Percentiles rank a stretch among this genome's conserved stretches.
These are phyloP conservation scores for Squalus acanthias DNA, from an alignment of 2,797 vertebrate species.

Conservation along the genomic window DNA sequence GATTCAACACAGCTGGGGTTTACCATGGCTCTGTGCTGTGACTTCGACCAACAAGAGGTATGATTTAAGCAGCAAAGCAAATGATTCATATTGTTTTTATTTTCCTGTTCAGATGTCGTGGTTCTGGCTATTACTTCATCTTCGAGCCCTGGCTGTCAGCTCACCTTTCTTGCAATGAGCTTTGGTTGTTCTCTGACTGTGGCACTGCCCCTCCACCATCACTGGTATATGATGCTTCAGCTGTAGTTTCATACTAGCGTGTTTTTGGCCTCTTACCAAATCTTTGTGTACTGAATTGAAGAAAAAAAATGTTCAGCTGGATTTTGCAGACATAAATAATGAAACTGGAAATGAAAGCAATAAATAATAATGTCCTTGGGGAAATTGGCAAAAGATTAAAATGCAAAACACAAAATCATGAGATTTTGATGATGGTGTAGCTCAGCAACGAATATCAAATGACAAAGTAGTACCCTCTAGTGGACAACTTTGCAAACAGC, in stretches of 20 bases:
- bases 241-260: background rate
- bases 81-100: background rate
- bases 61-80: background rate
- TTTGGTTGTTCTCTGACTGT: background rate
- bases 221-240: background rate
- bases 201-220: background rate
- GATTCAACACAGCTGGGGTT: background rate
- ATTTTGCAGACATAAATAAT: background rate
- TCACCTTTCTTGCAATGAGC: background rate
- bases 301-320: background rate
- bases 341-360: background rate
- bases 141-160: background rate
- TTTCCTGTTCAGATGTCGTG: background rate
- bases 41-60: background rate
- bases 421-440: background rate
- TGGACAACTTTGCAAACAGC: background rate
- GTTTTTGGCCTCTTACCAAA: background rate
- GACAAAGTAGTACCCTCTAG: constrained; percentile 32
- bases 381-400: background rate
- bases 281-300: background rate
- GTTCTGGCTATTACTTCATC: background rate
- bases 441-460: background rate
- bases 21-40: background rate
- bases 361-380: background rate
- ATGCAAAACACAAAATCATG: constrained; percentile 4